Evolutionary conservation across 1,140 invertebrate species (phyloP), one percentile per base, ranked within the genome.

Genomic region (Drosophila tropicalis): DNA sequence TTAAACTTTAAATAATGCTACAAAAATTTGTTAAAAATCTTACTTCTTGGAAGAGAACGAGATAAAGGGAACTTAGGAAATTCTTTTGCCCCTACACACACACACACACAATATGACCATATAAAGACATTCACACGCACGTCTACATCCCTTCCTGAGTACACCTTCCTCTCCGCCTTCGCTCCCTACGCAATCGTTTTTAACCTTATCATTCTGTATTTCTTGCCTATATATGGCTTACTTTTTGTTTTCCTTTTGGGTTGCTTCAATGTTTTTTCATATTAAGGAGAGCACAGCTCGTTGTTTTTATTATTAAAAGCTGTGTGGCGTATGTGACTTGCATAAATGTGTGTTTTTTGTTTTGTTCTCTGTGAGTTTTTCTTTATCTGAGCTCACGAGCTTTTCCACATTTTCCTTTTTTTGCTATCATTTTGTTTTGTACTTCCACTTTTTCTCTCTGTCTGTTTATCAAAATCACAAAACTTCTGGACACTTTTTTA

Each of bases 291-390:
- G 44, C 44, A 51, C 62, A 60, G 84, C 83, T 87, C 79, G 79
- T 86, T 86, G 83, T 87, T 87, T 87, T 87, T 87, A 89, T 87
- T 87, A 89, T 87, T 87, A 87, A 87, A 87, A 87, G 84, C 84
- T 89, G 73, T 62, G 76, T 87, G 80, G 17, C 62, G 84, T 89
- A 89, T 87, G 84, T 87, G 84, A 89, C 83, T 87, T 89, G 83
- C 84, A 87, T 87, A 87, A 89, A 89, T 61, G 44, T 66, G 10
- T 36, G 10, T 36, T 10, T 36, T 36, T 36, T 36, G 36, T 36
- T 41, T 6, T 19, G 29, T 29, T 29, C 5, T 7, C 36, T 34
- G 32, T 44, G 17, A 36, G 4, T 19, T 0, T 19, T 22, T 10
- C 19, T 10, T 62, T 40, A 34, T 44, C 29, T 25, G 10, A 22